Percentiles rank a stretch among this genome's conserved stretches.
Evolutionary conservation across 2,113 vertebrate genomes (phyloP).

Genomic region (Hypocryptadius cinnamomeus): DNA sequence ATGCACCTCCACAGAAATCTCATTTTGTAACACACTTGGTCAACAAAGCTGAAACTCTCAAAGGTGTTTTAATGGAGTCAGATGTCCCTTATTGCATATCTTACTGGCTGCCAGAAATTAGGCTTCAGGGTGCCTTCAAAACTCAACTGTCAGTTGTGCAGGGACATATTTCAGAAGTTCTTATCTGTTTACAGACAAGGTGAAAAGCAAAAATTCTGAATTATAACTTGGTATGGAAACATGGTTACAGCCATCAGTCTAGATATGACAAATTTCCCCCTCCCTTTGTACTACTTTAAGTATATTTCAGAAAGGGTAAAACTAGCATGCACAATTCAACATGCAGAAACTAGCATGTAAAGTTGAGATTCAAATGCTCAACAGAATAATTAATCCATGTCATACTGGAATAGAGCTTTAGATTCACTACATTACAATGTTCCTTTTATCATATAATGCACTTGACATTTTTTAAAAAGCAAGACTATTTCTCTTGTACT

Average conservation of each 20-base stretch:
- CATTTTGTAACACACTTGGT: neutral
- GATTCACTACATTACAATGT: neutral
- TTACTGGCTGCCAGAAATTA: neutral
- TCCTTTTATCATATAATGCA: neutral
- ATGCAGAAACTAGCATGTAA: neutral
- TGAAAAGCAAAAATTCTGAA: neutral
- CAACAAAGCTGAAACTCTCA: neutral
- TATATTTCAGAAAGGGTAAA: neutral
- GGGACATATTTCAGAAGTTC: neutral
- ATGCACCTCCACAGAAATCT: neutral
- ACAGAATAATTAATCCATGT: neutral
- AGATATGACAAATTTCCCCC: neutral
- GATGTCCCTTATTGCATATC: neutral
- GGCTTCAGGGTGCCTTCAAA: neutral
- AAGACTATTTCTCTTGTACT: neutral
- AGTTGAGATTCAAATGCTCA: neutral
- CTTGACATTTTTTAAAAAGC: neutral
- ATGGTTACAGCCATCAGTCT: neutral
- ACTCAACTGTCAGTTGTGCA: neutral
- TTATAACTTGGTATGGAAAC: neutral
- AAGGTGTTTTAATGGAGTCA: neutral
- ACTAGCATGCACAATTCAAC: neutral
- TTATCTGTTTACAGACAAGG: neutral
- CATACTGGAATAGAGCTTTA: neutral
- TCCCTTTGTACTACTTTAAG: neutral